Percentiles rank a stretch among this genome's conserved stretches.
Conservation (phyloP, 2,113 vertebrate species). For the Serinus canaria region DNA sequence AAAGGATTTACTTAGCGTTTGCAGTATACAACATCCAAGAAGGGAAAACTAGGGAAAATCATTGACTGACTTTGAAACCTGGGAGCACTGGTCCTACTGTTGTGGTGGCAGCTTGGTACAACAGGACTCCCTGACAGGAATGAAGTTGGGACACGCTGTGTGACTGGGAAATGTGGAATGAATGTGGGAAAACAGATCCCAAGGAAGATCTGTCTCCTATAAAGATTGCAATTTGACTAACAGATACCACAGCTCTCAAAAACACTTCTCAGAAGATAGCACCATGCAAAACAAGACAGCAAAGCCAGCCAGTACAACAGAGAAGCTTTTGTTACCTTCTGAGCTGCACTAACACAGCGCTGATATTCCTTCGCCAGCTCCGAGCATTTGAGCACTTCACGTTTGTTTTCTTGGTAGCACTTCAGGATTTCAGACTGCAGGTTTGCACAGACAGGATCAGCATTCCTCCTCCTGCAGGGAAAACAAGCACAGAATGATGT, state of each 20-base stretch:
- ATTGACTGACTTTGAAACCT: background rate
- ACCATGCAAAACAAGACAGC: background rate
- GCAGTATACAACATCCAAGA: background rate
- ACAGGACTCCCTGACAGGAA: background rate
- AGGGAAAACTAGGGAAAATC: background rate
- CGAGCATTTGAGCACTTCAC: slow-evolving; percentile 87
- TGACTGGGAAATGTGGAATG: background rate
- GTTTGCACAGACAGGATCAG: slow-evolving; percentile 78
- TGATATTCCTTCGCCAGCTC: slow-evolving; percentile 88
- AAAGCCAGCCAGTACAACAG: background rate
- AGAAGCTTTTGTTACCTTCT: slow-evolving; percentile 77
- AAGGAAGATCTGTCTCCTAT: background rate
- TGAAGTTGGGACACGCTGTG: background rate
- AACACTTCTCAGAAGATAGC: background rate
- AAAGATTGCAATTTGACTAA: background rate
- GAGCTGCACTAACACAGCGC: slow-evolving; percentile 85
- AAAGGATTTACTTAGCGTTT: background rate
- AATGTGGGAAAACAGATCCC: background rate
- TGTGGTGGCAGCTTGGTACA: background rate
- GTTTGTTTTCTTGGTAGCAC: slow-evolving; percentile 85
- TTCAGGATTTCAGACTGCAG: slow-evolving; percentile 87
- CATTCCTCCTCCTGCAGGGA: slow-evolving; percentile 71
- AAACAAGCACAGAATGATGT: background rate
- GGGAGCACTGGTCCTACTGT: background rate
- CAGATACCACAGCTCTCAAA: background rate